Conservation (phyloP, 2,888 invertebrate genomes). For the Drosophila gaucha region DNA sequence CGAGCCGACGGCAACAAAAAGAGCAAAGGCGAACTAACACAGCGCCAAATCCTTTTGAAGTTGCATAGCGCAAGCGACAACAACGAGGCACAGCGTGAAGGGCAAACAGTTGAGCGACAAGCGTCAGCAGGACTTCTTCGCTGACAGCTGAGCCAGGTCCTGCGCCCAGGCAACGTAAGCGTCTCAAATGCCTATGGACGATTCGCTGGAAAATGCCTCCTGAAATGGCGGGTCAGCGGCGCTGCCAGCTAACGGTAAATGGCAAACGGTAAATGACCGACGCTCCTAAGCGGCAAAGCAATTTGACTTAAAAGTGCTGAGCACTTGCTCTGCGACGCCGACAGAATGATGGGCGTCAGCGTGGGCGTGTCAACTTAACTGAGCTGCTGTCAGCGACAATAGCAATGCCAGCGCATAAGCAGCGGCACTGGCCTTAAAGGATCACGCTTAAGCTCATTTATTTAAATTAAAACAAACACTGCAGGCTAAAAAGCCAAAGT, state of each 20-base stretch:
- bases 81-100: not conserved
- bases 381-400: slow-evolving; percentile 26
- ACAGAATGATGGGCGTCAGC: slow-evolving; percentile 19
- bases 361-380: slow-evolving; percentile 48
- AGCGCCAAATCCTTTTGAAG: slow-evolving; percentile 68
- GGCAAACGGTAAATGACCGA: slow-evolving; percentile 37
- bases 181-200: slow-evolving; percentile 33
- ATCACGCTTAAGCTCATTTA: slow-evolving; percentile 82
- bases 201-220: not conserved
- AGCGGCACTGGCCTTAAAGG: slow-evolving; percentile 69
- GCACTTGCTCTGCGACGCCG: slow-evolving; percentile 59
- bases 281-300: slow-evolving; percentile 70
- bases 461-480: slow-evolving; percentile 83
- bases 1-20: slow-evolving; percentile 33
- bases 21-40: slow-evolving; percentile 58
- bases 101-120: slow-evolving; percentile 20
- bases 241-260: slow-evolving; percentile 8
- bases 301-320: slow-evolving; percentile 81
- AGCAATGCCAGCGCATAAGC: slow-evolving; percentile 47
- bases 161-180: slow-evolving; percentile 14
- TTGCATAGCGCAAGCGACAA: slow-evolving; percentile 36
- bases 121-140: slow-evolving; percentile 23
- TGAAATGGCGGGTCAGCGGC: slow-evolving; percentile 36
- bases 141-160: slow-evolving; percentile 23
- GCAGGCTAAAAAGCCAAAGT: slow-evolving; percentile 65